Evolutionary conservation across 2,797 vertebrate species (phyloP), one percentile per base, ranked within the genome.

Genomic region (Hafferia zeledoni): DNA sequence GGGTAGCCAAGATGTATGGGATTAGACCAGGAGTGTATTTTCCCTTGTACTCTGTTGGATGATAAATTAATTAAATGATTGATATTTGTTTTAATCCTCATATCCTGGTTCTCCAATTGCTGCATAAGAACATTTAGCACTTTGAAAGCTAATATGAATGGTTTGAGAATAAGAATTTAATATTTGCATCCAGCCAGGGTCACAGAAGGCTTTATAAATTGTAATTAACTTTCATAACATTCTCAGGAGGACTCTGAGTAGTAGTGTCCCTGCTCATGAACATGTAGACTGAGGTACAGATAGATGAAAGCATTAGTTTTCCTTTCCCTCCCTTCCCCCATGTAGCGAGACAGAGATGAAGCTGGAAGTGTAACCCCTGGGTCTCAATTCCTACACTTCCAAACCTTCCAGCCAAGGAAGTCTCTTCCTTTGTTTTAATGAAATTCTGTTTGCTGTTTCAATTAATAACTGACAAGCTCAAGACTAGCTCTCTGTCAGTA

Each of bases 351-450:
- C 61, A 63, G 31, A 59, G 79, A 74, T 49, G 27, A 83, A 79
- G 55, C 55, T 92, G 87, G 64, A 91, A 93, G 57, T 30, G 72
- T 67, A 92, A 4, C 11, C 65, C 71, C 14, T 23, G 43, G 55
- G 41, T 61, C 77, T 87, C 0, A 0, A 68, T 43, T 96, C 89
- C 43, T 64, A 22, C n/a, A 50, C 84, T 77, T 79, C 83, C 85
- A 83, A 91, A 88, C 61, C 87, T 90, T 46, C 71, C 87, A 92
- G 43, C 41, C 2, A 39, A 96, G 68, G 65, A 93, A 94, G 52
- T 56, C 60, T 80, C 67, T 89, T 81, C 94, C 87, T 88, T 87
- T 61, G 83, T 87, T 94, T 83, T 85, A 93, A 96, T 91, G 90
- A 81, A 91, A 71, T 74, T 41, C 77, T 70, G 35, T 49, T 95